Conservation (phyloP, 2,888 invertebrate genomes). For the Dryadula phaetusa region DNA sequence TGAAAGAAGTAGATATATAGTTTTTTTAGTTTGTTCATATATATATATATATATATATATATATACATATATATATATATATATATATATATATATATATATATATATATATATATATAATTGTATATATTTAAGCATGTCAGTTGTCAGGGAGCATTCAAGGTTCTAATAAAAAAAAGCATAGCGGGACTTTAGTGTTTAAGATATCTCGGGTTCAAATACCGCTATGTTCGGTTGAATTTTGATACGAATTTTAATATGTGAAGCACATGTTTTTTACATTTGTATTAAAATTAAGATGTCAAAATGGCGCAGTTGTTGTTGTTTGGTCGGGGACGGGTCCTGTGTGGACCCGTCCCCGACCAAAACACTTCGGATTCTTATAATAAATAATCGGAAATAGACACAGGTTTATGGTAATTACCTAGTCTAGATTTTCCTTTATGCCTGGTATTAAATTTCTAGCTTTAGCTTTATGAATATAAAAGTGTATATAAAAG, state of each 20-base stretch:
- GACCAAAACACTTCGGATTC: too few species aligned
- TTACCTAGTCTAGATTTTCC: too few species aligned
- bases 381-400: too few species aligned
- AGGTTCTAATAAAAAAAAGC: background rate
- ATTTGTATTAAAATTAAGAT: background rate
- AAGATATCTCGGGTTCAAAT: slow-evolving; percentile 34
- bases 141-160: background rate
- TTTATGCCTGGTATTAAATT: too few species aligned
- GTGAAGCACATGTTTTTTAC: slow-evolving; percentile 9
- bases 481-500: too few species aligned
- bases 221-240: slow-evolving; percentile 4
- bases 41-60: background rate
- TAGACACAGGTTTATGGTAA: too few species aligned
- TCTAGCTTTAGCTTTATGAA: too few species aligned
- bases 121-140: too few species aligned
- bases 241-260: slow-evolving; percentile 15
- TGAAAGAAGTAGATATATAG: background rate
- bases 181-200: slow-evolving; percentile 34
- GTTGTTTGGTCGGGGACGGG: too few species aligned
- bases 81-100: too few species aligned
- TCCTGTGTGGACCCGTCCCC: too few species aligned
- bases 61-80: background rate
- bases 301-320: background rate
- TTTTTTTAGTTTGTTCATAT: background rate
- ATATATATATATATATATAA: too few species aligned